phyloP scores from a whole-genome alignment of 2,888 invertebrate genomes.

The Chirona hameri region DNA sequence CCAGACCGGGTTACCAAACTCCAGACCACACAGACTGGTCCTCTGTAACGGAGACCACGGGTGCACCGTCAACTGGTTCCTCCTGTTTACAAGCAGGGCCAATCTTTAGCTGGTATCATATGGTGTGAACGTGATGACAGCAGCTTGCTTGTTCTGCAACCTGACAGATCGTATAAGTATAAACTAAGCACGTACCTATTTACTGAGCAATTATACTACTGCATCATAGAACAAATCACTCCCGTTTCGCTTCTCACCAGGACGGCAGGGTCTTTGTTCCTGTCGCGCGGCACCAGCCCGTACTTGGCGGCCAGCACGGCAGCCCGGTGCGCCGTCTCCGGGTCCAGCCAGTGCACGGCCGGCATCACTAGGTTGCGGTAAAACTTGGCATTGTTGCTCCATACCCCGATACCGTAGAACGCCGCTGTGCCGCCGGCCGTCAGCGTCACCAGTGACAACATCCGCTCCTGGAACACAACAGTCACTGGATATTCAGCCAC shows the following conservation, averaged over 20 bases:
- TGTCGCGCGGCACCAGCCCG: slow-evolving; percentile 63
- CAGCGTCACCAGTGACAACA: slow-evolving; percentile 57
- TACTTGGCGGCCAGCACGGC: slow-evolving; percentile 73
- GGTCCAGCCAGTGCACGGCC: slow-evolving; percentile 62
- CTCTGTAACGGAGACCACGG: no score
- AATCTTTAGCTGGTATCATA: not conserved
- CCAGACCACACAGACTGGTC: no score
- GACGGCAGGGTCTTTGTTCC: slow-evolving; percentile 39
- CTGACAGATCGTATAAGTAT: not conserved
- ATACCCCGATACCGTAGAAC: slow-evolving; percentile 65
- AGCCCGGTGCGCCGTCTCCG: slow-evolving; percentile 77
- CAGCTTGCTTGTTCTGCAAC: not conserved
- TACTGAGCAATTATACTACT: not conserved
- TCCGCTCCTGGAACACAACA: not conserved
- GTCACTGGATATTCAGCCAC: no score
- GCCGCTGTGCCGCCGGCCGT: slow-evolving; percentile 62
- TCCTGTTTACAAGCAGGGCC: not conserved
- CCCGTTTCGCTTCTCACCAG: no score
- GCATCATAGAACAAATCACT: not conserved
- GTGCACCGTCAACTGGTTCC: no score
- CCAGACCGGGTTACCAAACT: no score
- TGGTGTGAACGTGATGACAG: not conserved
- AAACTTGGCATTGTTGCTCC: slow-evolving; percentile 66
- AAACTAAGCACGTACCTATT: not conserved
- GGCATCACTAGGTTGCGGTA: slow-evolving; percentile 72